Conservation (phyloP, 2,797 vertebrate genomes). For the Acridotheres tristis region DNA sequence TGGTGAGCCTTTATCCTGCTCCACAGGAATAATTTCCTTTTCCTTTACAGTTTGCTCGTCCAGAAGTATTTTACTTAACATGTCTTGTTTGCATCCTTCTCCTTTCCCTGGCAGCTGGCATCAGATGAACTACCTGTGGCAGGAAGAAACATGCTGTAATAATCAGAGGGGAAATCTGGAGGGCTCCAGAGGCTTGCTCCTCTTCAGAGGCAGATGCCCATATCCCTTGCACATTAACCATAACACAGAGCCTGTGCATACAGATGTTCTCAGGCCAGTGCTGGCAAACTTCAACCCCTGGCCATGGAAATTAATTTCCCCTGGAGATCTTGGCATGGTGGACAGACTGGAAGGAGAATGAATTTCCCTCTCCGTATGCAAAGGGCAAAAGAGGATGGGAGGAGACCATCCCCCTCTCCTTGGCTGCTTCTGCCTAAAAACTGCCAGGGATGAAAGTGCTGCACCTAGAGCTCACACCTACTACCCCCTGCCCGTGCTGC, state of each 20-base stretch:
- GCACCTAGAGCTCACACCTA: neutral
- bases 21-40: slow-evolving; percentile 43
- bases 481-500: neutral
- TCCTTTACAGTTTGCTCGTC: slow-evolving; percentile 17
- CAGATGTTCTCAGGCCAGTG: neutral
- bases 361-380: neutral
- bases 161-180: slow-evolving; percentile 55
- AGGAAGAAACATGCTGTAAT: slow-evolving; percentile 51
- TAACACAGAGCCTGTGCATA: neutral
- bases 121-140: slow-evolving; percentile 36
- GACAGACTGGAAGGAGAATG: neutral
- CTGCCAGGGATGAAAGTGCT: neutral
- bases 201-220: slow-evolving; percentile 14
- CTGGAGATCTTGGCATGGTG: neutral
- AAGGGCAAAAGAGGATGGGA: neutral
- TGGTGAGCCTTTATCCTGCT: slow-evolving; percentile 15
- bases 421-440: neutral
- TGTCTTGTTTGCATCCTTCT: slow-evolving; percentile 42
- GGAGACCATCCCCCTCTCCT: neutral
- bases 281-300: neutral
- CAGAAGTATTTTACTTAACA: neutral
- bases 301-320: neutral
- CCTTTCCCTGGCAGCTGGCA: slow-evolving; percentile 12
- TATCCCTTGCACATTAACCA: neutral
- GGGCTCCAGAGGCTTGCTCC: neutral